Evolutionary conservation across 2,797 vertebrate species (phyloP).

Genomic region (Thamnophis elegans): DNA sequence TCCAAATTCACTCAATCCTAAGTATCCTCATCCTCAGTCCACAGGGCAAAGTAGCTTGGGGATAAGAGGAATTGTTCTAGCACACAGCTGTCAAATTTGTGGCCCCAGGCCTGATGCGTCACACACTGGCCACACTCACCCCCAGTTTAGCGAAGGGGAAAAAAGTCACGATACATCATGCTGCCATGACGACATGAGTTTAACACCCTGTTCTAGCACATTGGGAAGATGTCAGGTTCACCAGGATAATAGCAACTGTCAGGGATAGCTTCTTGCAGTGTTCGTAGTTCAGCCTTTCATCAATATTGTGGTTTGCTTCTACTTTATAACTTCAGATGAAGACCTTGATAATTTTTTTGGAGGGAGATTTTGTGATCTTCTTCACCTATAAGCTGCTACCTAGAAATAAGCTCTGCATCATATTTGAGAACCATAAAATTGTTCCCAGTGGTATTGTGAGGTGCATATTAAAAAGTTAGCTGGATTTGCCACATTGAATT

Average conservation of each 20-base stretch:
- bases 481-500: too few relatives aligned
- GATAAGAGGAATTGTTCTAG: neutral
- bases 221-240: neutral
- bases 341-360: neutral
- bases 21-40: neutral
- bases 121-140: too few relatives aligned
- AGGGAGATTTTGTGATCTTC: too few relatives aligned
- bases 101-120: too few relatives aligned
- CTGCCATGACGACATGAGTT: too few relatives aligned
- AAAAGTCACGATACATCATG: too few relatives aligned
- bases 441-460: neutral
- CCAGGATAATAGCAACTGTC: neutral
- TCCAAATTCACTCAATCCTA: neutral
- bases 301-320: neutral
- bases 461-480: neutral
- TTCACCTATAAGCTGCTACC: neutral
- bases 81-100: neutral
- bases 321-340: neutral
- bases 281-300: neutral
- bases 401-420: neutral
- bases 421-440: neutral
- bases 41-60: neutral
- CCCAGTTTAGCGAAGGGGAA: too few relatives aligned
- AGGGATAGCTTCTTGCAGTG: neutral
- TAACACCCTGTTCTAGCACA: neutral